phyloP scores from a whole-genome alignment of 2,113 vertebrate species.

The Daboia siamensis region DNA sequence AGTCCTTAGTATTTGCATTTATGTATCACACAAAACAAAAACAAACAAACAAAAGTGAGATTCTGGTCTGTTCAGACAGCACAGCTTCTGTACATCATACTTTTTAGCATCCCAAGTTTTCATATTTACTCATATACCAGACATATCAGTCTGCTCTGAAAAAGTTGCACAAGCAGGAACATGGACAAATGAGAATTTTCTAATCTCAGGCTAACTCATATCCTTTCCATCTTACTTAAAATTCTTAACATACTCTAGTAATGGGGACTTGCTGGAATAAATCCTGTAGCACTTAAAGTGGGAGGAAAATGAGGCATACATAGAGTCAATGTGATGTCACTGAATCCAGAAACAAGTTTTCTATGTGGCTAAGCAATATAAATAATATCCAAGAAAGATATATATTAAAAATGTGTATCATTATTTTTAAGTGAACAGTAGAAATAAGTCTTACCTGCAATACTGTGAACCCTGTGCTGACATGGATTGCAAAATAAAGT shows the following conservation, averaged over 20 bases:
- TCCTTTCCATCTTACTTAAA: background rate
- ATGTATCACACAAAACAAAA: background rate
- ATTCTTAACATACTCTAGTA: background rate
- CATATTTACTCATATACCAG: background rate
- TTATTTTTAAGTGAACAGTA: background rate
- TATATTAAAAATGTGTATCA: background rate
- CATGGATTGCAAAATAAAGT: conserved; percentile 97
- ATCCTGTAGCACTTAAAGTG: background rate
- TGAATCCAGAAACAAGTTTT: background rate
- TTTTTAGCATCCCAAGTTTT: background rate
- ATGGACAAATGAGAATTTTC: background rate
- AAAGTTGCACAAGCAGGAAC: background rate
- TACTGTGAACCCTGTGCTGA: conserved; percentile 96
- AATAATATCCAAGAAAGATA: background rate
- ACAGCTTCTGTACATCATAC: background rate
- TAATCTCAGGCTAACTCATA: background rate
- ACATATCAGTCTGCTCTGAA: background rate
- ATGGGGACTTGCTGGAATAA: background rate
- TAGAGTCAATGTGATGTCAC: background rate
- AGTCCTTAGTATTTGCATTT: background rate
- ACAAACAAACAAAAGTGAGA: background rate
- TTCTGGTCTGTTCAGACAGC: background rate
- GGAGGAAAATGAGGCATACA: background rate
- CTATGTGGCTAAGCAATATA: background rate
- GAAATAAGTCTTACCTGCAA: conserved; percentile 82